phyloP scores from a whole-genome alignment of 2,888 invertebrate species.

The Zele albiditarsus region DNA sequence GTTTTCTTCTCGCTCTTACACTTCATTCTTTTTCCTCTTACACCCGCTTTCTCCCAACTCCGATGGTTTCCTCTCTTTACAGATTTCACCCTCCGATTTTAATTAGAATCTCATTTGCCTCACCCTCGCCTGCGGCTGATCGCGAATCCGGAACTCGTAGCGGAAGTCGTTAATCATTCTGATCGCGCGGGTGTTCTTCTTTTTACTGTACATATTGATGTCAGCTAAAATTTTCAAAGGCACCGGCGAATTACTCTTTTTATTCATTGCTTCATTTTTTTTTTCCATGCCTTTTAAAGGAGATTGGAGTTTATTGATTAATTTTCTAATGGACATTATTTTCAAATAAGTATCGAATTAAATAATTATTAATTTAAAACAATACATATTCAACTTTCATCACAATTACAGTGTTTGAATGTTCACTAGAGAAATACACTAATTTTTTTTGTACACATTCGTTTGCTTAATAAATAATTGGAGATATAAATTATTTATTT shows the following conservation, averaged over 20 bases:
- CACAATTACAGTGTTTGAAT: too few species aligned
- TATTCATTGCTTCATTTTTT: slow-evolving; percentile 2
- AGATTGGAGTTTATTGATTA: neutral
- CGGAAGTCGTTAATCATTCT: slow-evolving; percentile 44
- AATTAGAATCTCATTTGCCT: slow-evolving; percentile 57
- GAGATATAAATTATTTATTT: too few species aligned
- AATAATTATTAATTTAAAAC: too few species aligned
- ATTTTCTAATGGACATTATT: too few species aligned
- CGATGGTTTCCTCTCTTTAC: slow-evolving; percentile 28
- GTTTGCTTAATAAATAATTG: too few species aligned
- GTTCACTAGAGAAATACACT: too few species aligned
- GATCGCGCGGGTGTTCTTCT: slow-evolving; percentile 20
- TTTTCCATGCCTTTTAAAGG: neutral
- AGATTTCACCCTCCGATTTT: slow-evolving; percentile 47
- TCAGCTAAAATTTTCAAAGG: slow-evolving; percentile 20
- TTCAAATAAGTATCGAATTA: too few species aligned
- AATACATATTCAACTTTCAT: too few species aligned
- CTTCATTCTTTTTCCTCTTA: slow-evolving; percentile 14
- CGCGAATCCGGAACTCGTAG: slow-evolving; percentile 38
- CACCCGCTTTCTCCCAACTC: slow-evolving; percentile 17
- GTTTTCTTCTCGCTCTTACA: slow-evolving; percentile 14
- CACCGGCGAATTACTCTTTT: slow-evolving; percentile 18
- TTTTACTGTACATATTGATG: slow-evolving; percentile 33
- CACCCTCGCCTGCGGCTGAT: slow-evolving; percentile 28
- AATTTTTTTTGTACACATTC: too few species aligned